phyloP scores from a whole-genome alignment of 2,113 vertebrate species.

The Channa maculata region DNA sequence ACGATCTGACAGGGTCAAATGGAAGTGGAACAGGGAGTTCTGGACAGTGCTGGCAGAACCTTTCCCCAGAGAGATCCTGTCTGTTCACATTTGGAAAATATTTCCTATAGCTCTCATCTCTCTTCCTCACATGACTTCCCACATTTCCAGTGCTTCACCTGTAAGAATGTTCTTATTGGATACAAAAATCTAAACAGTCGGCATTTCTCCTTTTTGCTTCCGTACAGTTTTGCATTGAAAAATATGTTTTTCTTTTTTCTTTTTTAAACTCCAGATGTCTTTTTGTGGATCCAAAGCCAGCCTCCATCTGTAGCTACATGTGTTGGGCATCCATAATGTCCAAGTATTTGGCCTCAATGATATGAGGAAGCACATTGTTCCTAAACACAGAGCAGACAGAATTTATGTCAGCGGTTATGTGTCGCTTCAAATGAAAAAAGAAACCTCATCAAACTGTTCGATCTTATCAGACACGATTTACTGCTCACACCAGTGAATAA shows the following conservation, averaged over 20 bases:
- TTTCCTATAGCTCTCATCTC: slow-evolving; percentile 43
- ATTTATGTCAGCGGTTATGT: slow-evolving; percentile 9
- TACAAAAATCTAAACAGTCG: slow-evolving; percentile 80
- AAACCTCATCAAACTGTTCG: slow-evolving; percentile 4
- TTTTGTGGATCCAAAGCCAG: slow-evolving; percentile 10
- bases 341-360: slow-evolving; percentile 98
- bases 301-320: slow-evolving; percentile 77
- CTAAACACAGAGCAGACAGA: slow-evolving; percentile 76
- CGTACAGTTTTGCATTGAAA: slow-evolving; percentile 81
- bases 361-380: slow-evolving; percentile 94
- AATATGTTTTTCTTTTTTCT: slow-evolving; percentile 61
- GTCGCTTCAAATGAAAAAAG: neutral
- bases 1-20: slow-evolving; percentile 43
- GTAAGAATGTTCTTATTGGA: slow-evolving; percentile 67
- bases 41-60: slow-evolving; percentile 53
- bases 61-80: slow-evolving; percentile 41
- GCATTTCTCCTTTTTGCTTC: slow-evolving; percentile 65
- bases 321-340: slow-evolving; percentile 97
- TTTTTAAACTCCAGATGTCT: slow-evolving; percentile 33
- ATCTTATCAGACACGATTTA: slow-evolving; percentile 9
- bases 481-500: neutral
- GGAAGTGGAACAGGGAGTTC: slow-evolving; percentile 62
- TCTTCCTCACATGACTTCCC: slow-evolving; percentile 31
- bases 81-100: slow-evolving; percentile 37
- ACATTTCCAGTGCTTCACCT: slow-evolving; percentile 76